Base-by-base conservation (phyloP, 2,797 vertebrate genomes). In the Nannoperca obscura region DNA sequence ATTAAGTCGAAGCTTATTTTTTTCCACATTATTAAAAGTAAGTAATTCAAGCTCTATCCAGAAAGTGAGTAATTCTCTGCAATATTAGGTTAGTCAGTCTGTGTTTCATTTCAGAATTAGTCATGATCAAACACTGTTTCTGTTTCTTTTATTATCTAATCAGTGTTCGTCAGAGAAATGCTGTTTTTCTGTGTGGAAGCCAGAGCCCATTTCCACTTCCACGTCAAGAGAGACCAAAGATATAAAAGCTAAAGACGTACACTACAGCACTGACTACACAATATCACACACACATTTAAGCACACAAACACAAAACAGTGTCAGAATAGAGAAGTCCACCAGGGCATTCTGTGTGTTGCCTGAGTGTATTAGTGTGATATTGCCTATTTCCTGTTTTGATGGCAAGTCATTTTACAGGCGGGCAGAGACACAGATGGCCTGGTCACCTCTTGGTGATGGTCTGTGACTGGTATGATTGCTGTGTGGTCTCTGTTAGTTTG, bases 341-440 rank as follows among this genome's bases (percentile, higher is more conserved):
- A 65, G 58, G 70, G 70, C 52, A 42, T 62, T 80, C 46, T 44
- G 22, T 65, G 49, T 71, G 63, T n/a, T 69, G 17, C 69, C 78
- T 60, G n/a, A 2, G 71, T 81, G 85, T 71, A 85, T 91, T 88
- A 86, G 63, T 80, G 76, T 4, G 22, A 89, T 86, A 92, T 89
- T 92, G 90, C 82, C 79, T 87, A 86, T 91, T 91, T 93, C 89
- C 92, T 91, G 88, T 88, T 89, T 74, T 84, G 88, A 74, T 71
- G 85, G 62, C 49, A 30, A 76, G 72, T 83, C 76, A 87, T 88
- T 89, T 82, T 73, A 74, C 85, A 76, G 73, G 80, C 63, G 11
- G 73, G 67, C 76, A 74, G 82, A 80, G 85, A 76, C 85, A 20
- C 90, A 88, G 86, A 89, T 88, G 89, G 81, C 76, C 76, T 9